Evolutionary conservation across 2,113 vertebrate genomes (phyloP).

Genomic region (Perccottus glenii): DNA sequence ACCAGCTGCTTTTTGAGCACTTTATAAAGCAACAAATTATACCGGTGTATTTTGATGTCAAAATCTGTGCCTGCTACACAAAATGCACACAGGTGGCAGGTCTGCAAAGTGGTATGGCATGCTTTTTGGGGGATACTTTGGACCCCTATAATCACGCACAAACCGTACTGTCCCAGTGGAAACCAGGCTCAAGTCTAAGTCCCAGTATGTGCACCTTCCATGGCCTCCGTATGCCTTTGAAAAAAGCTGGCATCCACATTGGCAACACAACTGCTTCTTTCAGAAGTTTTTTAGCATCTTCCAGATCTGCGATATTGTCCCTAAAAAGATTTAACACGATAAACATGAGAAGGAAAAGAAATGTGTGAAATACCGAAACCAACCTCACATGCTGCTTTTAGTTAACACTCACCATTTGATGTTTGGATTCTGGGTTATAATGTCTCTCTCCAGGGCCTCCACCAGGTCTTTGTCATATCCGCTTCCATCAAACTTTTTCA

Average conservation of each 20-base stretch:
- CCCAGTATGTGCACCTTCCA: slow-evolving; percentile 88
- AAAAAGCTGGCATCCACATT: slow-evolving; percentile 99
- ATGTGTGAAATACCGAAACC: too few species aligned
- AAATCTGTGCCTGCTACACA: too few species aligned
- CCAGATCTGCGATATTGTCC: slow-evolving; percentile 96
- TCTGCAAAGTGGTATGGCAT: too few species aligned
- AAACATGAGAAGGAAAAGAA: background rate
- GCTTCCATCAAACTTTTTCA: slow-evolving; percentile 90
- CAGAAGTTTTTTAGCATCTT: slow-evolving; percentile 94
- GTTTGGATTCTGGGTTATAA: slow-evolving; percentile 97
- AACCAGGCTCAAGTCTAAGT: background rate
- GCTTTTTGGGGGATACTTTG: too few species aligned
- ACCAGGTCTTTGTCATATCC: slow-evolving; percentile 97
- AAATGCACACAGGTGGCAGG: too few species aligned
- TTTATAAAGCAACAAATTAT: too few species aligned
- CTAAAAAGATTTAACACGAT: slow-evolving; percentile 58
- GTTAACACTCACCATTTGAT: slow-evolving; percentile 87
- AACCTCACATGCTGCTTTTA: too few species aligned
- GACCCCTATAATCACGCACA: too few species aligned
- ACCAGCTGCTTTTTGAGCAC: too few species aligned
- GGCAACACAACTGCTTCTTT: slow-evolving; percentile 97
- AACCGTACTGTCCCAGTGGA: too few species aligned
- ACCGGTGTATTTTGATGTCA: too few species aligned
- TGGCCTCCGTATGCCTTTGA: slow-evolving; percentile 95
- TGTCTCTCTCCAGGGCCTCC: slow-evolving; percentile 95